These are phyloP conservation scores for Cantharis lateralis DNA, from an alignment of 2,888 invertebrate genomes.

Conservation along the genomic window DNA sequence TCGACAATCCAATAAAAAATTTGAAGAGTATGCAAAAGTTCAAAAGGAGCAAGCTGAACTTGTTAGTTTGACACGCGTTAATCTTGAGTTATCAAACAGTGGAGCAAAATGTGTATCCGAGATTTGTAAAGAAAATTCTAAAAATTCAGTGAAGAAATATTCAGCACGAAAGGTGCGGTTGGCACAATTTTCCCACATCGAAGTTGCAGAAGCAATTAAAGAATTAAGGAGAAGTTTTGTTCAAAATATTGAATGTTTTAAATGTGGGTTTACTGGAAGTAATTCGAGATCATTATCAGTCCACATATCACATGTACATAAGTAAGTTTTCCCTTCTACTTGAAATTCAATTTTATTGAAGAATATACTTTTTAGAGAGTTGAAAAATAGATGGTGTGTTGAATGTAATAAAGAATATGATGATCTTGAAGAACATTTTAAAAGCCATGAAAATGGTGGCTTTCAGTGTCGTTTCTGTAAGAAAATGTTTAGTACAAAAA, in stretches of 20 bases:
- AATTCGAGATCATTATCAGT: conserved; percentile 42
- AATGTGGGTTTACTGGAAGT: conserved; percentile 42
- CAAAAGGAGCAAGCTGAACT: background rate
- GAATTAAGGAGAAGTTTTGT: conserved; percentile 34
- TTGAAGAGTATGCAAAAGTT: conserved; percentile 19
- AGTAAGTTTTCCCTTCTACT: conserved; percentile 36
- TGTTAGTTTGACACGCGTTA: background rate
- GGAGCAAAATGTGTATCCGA: background rate
- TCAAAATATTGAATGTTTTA: conserved; percentile 39
- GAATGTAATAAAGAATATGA: conserved; percentile 42
- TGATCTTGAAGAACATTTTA: conserved; percentile 37
- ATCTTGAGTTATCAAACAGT: background rate
- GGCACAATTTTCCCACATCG: conserved; percentile 35
- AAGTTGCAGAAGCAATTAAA: conserved; percentile 41
- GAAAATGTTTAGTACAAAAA: conserved; percentile 39
- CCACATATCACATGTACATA: conserved; percentile 46
- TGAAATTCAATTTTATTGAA: background rate
- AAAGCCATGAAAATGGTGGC: conserved; percentile 36
- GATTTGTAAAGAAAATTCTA: background rate
- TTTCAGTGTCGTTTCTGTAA: conserved; percentile 45
- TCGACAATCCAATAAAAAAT: conserved; percentile 37
- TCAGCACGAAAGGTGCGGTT: conserved; percentile 27
- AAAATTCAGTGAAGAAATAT: background rate
- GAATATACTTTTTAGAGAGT: conserved; percentile 36
- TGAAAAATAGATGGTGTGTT: conserved; percentile 45